Percentiles rank a stretch among this genome's conserved stretches.
Evolutionary conservation across 1,140 invertebrate genomes (phyloP).

Genomic region (Pogonomyrmex californicus): DNA sequence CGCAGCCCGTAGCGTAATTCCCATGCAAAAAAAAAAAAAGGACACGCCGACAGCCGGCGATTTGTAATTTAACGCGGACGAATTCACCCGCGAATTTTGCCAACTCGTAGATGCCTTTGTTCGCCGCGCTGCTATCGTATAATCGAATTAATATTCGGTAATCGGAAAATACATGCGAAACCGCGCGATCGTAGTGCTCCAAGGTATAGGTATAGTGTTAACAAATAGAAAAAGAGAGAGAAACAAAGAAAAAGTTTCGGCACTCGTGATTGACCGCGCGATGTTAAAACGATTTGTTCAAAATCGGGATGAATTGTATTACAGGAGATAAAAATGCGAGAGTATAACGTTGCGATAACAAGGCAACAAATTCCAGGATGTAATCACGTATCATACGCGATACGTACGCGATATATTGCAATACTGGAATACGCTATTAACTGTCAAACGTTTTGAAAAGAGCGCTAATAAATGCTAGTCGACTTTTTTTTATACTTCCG

Average conservation of each 20-base stretch:
- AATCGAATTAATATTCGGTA: slow-evolving; percentile 44
- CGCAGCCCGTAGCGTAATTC: background rate
- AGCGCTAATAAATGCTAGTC: background rate
- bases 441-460: background rate
- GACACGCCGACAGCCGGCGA: background rate
- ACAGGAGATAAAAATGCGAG: slow-evolving; percentile 3
- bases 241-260: background rate
- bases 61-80: slow-evolving; percentile 37
- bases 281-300: background rate
- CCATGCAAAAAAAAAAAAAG: slow-evolving; percentile 15
- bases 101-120: background rate
- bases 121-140: background rate
- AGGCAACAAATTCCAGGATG: background rate
- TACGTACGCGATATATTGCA: background rate
- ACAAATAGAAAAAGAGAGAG: slow-evolving; percentile 14
- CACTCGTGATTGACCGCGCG: background rate
- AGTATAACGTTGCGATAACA: background rate
- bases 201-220: slow-evolving; percentile 7
- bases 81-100: slow-evolving; percentile 32
- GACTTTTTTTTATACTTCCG: background rate
- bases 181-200: background rate
- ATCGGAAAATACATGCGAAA: slow-evolving; percentile 16
- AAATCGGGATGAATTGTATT: background rate
- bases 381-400: slow-evolving; percentile 13
- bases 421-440: background rate